Evolutionary conservation across 2,888 invertebrate species (phyloP).

Genomic region (Thumatha senex): DNA sequence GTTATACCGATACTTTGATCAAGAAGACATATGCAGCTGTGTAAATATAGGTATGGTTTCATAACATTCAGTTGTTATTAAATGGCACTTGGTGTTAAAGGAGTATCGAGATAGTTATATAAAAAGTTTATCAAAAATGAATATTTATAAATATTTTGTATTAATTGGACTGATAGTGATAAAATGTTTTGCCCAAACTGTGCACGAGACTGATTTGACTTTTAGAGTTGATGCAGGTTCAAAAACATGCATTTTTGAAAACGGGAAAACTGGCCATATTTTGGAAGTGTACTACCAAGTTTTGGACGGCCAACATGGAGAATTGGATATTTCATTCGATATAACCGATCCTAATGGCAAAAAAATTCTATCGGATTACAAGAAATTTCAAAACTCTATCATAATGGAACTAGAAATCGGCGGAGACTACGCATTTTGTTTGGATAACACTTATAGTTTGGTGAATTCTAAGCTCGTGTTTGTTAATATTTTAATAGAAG

Average conservation of each 20-base stretch:
- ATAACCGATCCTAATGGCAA: conserved; percentile 85
- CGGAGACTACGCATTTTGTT: conserved; percentile 92
- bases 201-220: conserved; percentile 63
- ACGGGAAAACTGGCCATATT: conserved; percentile 59
- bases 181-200: conserved; percentile 38
- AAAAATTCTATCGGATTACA: conserved; percentile 85
- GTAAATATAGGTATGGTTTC: conserved; percentile 25
- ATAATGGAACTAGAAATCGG: conserved; percentile 82
- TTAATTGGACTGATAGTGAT: conserved; percentile 24
- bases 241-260: conserved; percentile 66
- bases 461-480: conserved; percentile 92
- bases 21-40: conserved; percentile 27
- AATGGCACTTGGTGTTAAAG: conserved; percentile 3
- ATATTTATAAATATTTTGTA: conserved; percentile 8
- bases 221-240: conserved; percentile 66
- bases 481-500: conserved; percentile 88
- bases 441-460: conserved; percentile 93
- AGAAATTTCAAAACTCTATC: conserved; percentile 87
- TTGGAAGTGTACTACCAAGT: conserved; percentile 78
- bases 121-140: conserved; percentile 16
- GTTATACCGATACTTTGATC: no score
- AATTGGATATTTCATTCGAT: conserved; percentile 91
- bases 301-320: conserved; percentile 92
- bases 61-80: background rate
- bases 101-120: background rate